phyloP scores from a whole-genome alignment of 2,888 invertebrate genomes.

The Orthosia cruda region DNA sequence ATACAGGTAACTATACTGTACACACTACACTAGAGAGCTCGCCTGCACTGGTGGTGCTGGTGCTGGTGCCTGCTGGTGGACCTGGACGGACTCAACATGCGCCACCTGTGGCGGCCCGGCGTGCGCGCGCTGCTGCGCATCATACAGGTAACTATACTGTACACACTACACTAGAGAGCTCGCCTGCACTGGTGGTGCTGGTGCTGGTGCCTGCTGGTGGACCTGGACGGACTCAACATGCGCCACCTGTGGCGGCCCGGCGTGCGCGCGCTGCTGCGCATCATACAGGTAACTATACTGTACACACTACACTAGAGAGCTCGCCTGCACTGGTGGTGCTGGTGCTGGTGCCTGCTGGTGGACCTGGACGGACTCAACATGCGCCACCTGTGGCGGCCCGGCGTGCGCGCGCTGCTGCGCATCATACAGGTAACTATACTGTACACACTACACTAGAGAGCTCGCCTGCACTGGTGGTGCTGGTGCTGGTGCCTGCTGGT shows the following conservation, averaged over 20 bases:
- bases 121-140: slow-evolving; percentile 94
- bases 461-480: slow-evolving; percentile 97
- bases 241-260: slow-evolving; percentile 99
- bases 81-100: slow-evolving; percentile 98
- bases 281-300: slow-evolving; percentile 77
- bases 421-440: too few relatives aligned
- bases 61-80: not conserved
- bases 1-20: slow-evolving; percentile 71
- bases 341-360: not conserved
- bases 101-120: slow-evolving; percentile 98
- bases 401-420: too few relatives aligned
- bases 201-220: not conserved
- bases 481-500: slow-evolving; percentile 98
- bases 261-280: slow-evolving; percentile 93
- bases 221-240: slow-evolving; percentile 98
- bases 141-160: slow-evolving; percentile 72
- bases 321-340: not conserved
- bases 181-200: not conserved
- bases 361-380: not conserved
- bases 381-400: too few relatives aligned
- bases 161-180: not conserved
- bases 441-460: slow-evolving; percentile 79
- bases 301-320: not conserved
- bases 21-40: not conserved
- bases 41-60: not conserved